Conservation (phyloP, 2,888 invertebrate genomes). For the Callimorpha dominula region DNA sequence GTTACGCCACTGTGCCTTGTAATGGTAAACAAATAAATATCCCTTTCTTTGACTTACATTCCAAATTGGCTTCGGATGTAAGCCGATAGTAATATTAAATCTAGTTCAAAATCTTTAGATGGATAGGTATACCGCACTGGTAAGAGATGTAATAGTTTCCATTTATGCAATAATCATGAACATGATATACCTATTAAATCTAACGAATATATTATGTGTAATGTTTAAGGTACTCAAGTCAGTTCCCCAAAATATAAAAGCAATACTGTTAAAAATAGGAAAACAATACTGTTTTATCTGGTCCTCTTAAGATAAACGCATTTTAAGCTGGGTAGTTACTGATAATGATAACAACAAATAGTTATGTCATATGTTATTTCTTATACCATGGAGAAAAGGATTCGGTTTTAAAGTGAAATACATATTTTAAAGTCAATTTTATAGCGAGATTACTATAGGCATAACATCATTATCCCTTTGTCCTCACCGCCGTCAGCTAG, state of each 20-base stretch:
- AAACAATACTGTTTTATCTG: neutral
- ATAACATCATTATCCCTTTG: too few relatives aligned
- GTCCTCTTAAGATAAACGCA: neutral
- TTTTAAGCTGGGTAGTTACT: neutral
- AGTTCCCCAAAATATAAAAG: neutral
- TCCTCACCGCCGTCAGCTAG: too few relatives aligned
- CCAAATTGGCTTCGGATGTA: neutral
- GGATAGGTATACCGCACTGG: too few relatives aligned
- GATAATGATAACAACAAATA: constrained; percentile 3
- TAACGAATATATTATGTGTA: neutral
- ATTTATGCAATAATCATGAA: too few relatives aligned
- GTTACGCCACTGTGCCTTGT: neutral
- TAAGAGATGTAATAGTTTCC: too few relatives aligned
- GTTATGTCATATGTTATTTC: neutral
- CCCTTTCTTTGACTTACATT: neutral
- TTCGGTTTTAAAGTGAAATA: neutral
- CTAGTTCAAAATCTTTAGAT: neutral
- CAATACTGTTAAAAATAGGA: neutral
- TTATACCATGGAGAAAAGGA: neutral
- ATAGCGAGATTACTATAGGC: neutral
- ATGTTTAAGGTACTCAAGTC: neutral
- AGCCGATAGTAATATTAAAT: neutral
- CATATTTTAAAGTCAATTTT: too few relatives aligned
- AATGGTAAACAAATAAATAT: neutral
- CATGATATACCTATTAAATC: neutral